phyloP scores from a whole-genome alignment of 2,888 invertebrate genomes.

The Diabrotica balteata region DNA sequence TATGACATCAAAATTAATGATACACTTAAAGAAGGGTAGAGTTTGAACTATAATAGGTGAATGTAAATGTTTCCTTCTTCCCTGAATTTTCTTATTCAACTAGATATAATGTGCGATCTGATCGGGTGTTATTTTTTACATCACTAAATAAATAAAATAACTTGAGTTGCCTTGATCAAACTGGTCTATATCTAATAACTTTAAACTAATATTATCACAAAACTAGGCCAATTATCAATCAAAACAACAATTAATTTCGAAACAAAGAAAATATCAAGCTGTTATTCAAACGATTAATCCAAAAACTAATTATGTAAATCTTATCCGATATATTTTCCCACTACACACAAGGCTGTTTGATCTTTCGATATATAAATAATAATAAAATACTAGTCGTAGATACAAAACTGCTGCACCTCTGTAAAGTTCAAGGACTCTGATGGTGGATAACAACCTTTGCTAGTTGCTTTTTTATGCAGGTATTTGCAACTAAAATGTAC shows the following conservation, averaged over 20 bases:
- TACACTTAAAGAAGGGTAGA: too few relatives aligned
- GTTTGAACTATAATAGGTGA: too few relatives aligned
- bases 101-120: too few relatives aligned
- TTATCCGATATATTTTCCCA: slow-evolving; percentile 11
- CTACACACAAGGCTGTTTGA: slow-evolving; percentile 21
- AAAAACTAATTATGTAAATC: not conserved
- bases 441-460: slow-evolving; percentile 17
- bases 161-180: too few relatives aligned
- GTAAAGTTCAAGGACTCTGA: slow-evolving; percentile 33
- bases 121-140: too few relatives aligned
- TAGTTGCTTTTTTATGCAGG: slow-evolving; percentile 1
- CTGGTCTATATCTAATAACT: too few relatives aligned
- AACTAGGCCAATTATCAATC: too few relatives aligned
- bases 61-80: too few relatives aligned
- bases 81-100: too few relatives aligned
- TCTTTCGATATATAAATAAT: slow-evolving; percentile 23
- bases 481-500: not conserved
- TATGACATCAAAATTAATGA: too few relatives aligned
- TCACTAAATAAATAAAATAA: too few relatives aligned
- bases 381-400: slow-evolving; percentile 26
- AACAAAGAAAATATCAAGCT: slow-evolving; percentile 16
- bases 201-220: too few relatives aligned
- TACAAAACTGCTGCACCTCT: slow-evolving; percentile 33
- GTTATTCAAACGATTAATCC: slow-evolving; percentile 16
- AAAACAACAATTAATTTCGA: not conserved